phyloP scores from a whole-genome alignment of 53 echinoderm and acorn worm genomes.

The Hippasteria phrygiana region DNA sequence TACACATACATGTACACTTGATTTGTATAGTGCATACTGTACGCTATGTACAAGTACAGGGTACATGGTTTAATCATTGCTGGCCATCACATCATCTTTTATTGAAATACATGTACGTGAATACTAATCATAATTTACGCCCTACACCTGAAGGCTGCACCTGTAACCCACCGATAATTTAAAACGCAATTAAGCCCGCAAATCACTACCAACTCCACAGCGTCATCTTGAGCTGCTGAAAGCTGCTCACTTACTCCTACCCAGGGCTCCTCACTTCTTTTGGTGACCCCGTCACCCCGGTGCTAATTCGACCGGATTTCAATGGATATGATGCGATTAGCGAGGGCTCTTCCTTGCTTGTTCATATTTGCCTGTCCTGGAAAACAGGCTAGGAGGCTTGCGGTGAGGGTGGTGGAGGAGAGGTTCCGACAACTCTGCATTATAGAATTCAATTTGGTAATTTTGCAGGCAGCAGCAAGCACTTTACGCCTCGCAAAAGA shows the following conservation, averaged over 20 bases:
- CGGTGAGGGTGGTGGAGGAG: not conserved
- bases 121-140: too few species aligned
- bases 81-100: too few species aligned
- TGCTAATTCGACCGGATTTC: slow-evolving; percentile 18
- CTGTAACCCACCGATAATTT: too few species aligned
- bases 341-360: slow-evolving; percentile 33
- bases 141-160: too few species aligned
- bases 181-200: too few species aligned
- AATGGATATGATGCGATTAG: slow-evolving; percentile 35
- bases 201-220: not conserved
- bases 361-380: slow-evolving; percentile 39
- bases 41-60: too few species aligned
- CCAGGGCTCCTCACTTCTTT: not conserved
- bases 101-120: too few species aligned
- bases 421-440: not conserved
- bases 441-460: not conserved
- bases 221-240: not conserved
- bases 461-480: too few species aligned
- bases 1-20: too few species aligned
- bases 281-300: slow-evolving; percentile 13
- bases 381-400: not conserved
- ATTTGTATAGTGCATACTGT: too few species aligned
- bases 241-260: not conserved
- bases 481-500: too few species aligned
- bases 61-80: too few species aligned